A percentile compares a stretch with the other conserved stretches of the same genome.
phyloP scores from a whole-genome alignment of 2,113 vertebrate species.

The Rhipidura dahli region DNA sequence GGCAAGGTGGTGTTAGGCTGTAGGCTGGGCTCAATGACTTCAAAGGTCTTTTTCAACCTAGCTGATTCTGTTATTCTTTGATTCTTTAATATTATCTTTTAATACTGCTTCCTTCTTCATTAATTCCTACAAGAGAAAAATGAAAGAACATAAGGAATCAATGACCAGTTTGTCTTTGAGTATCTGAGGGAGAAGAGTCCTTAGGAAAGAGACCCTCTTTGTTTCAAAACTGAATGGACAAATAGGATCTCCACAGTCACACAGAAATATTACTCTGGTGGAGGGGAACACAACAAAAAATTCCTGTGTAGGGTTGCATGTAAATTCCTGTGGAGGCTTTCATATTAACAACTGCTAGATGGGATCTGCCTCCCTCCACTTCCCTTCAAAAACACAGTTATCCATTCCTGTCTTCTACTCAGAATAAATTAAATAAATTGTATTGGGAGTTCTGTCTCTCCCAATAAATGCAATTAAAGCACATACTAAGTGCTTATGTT shows the following conservation, averaged over 20 bases:
- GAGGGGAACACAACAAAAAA: neutral
- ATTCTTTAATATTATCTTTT: neutral
- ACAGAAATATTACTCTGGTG: neutral
- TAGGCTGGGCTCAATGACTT: neutral
- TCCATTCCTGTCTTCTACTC: neutral
- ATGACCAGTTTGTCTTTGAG: neutral
- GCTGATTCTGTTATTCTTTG: neutral
- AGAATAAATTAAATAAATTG: neutral
- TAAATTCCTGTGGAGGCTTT: neutral
- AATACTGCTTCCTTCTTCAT: neutral
- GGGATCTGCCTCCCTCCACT: neutral
- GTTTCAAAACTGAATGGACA: neutral
- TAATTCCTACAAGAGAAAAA: neutral
- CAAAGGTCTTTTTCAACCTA: neutral
- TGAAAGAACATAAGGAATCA: neutral
- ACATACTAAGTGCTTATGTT: neutral
- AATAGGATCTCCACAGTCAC: neutral
- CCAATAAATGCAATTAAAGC: neutral
- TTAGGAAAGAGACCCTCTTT: neutral
- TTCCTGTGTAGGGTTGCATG: neutral
- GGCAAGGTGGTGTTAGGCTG: neutral
- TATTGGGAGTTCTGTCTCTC: neutral
- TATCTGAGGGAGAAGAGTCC: neutral
- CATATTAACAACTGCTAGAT: neutral
- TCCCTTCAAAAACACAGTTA: neutral